These are phyloP conservation scores for Pseudochaenichthys georgianus DNA, from an alignment of 2,797 vertebrate genomes.

Conservation along the genomic window DNA sequence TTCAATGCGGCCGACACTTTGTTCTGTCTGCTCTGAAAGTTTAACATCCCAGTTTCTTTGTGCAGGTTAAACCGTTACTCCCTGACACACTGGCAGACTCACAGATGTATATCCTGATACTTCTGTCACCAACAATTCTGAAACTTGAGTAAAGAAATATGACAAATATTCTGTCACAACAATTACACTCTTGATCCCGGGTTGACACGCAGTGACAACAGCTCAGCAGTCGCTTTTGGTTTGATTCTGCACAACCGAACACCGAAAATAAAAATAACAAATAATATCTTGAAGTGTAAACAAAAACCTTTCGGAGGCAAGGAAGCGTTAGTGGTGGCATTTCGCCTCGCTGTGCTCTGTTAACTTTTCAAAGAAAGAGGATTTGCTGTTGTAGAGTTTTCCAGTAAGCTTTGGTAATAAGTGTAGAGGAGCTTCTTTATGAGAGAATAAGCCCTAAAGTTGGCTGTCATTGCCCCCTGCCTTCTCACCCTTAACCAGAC, in stretches of 20 bases:
- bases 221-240: constrained; percentile 66
- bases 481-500: constrained; percentile 94
- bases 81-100: constrained; percentile 63
- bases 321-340: constrained; percentile 62
- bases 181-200: constrained; percentile 74
- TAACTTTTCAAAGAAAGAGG: constrained; percentile 77
- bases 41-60: constrained; percentile 52
- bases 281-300: constrained; percentile 74
- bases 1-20: constrained; percentile 36
- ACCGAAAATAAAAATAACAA: constrained; percentile 78
- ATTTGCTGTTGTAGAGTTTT: constrained; percentile 71
- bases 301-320: constrained; percentile 57
- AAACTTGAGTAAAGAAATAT: constrained; percentile 70
- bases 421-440: constrained; percentile 75
- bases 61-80: constrained; percentile 62
- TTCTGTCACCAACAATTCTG: constrained; percentile 66
- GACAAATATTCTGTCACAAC: constrained; percentile 78
- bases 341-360: constrained; percentile 65
- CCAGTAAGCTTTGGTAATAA: constrained; percentile 76
- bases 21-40: constrained; percentile 59
- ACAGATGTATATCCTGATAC: constrained; percentile 70
- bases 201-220: constrained; percentile 73
- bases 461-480: constrained; percentile 85
- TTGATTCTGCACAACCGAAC: constrained; percentile 59
- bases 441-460: constrained; percentile 84